These are phyloP conservation scores for Nomada flava DNA, from an alignment of 2,888 invertebrate genomes.

Conservation along the genomic window DNA sequence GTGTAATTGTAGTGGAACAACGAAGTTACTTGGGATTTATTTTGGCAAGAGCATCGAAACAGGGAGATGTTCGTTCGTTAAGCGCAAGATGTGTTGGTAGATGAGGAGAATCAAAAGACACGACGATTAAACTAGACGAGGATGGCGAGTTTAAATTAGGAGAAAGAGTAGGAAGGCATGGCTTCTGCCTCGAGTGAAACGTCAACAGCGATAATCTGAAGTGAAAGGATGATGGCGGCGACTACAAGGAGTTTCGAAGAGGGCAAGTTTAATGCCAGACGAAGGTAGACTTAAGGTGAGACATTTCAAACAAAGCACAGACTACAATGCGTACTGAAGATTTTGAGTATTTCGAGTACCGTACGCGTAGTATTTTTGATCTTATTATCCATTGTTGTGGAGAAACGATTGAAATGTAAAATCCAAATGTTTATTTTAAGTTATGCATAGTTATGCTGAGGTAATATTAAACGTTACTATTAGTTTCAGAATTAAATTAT, in stretches of 20 bases:
- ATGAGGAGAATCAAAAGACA: neutral
- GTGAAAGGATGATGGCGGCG: slow-evolving; percentile 20
- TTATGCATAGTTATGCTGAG: too few relatives aligned
- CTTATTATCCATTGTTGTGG: too few relatives aligned
- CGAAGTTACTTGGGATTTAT: slow-evolving; percentile 1
- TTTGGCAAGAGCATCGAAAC: neutral
- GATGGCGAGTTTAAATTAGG: slow-evolving; percentile 18
- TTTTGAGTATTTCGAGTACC: neutral
- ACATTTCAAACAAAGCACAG: neutral
- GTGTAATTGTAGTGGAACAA: neutral
- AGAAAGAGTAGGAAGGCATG: slow-evolving; percentile 1
- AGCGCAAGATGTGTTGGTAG: neutral
- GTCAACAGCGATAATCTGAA: slow-evolving; percentile 35
- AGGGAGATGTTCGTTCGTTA: neutral
- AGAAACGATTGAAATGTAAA: too few relatives aligned
- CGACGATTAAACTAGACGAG: slow-evolving; percentile 16
- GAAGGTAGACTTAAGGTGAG: slow-evolving; percentile 10
- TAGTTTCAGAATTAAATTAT: too few relatives aligned
- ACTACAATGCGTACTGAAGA: neutral
- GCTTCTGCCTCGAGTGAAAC: slow-evolving; percentile 25
- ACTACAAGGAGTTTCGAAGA: slow-evolving; percentile 8
- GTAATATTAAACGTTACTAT: too few relatives aligned
- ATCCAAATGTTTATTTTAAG: too few relatives aligned
- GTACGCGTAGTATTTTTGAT: too few relatives aligned
- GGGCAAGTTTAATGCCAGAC: slow-evolving; percentile 10